Conservation (phyloP, 1,140 invertebrate species). For the Drosophila punjabiensis region DNA sequence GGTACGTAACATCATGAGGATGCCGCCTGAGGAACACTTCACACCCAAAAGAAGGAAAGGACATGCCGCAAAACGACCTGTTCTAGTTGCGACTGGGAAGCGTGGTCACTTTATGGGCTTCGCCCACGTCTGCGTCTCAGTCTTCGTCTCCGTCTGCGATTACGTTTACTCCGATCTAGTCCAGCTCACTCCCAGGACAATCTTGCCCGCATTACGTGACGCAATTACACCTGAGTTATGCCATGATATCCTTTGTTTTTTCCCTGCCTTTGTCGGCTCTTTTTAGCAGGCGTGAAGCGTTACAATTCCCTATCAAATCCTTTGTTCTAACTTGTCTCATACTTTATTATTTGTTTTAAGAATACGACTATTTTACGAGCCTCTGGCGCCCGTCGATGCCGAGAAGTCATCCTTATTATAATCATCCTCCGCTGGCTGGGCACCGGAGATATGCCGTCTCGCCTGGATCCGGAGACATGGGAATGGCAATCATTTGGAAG, state of each 20-base stretch:
- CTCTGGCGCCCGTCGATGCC: conserved; percentile 58
- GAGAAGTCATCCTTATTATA: conserved; percentile 14
- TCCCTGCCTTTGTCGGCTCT: conserved; percentile 57
- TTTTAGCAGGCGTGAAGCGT: conserved; percentile 70
- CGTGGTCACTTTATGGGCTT: conserved; percentile 54
- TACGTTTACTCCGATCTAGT: conserved; percentile 28
- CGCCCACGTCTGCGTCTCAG: conserved; percentile 44
- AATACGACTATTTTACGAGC: conserved; percentile 65
- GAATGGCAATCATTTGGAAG: conserved; percentile 25
- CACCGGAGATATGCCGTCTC: conserved; percentile 77
- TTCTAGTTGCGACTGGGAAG: conserved; percentile 6
- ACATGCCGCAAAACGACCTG: conserved; percentile 55
- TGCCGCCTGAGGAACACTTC: conserved; percentile 64
- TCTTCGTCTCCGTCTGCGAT: conserved; percentile 19
- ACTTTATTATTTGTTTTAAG: conserved; percentile 56
- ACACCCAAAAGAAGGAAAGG: conserved; percentile 36
- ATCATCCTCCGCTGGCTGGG: conserved; percentile 9
- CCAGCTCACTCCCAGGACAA: conserved; percentile 10
- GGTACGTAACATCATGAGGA: conserved; percentile 37
- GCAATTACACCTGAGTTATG: conserved; percentile 74
- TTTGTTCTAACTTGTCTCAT: conserved; percentile 41
- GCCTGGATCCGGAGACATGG: conserved; percentile 34
- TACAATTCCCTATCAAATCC: conserved; percentile 55
- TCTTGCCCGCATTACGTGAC: conserved; percentile 40
- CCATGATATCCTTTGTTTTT: conserved; percentile 25